phyloP scores from a whole-genome alignment of 2,113 vertebrate species.

The Mormyrus iriodes region DNA sequence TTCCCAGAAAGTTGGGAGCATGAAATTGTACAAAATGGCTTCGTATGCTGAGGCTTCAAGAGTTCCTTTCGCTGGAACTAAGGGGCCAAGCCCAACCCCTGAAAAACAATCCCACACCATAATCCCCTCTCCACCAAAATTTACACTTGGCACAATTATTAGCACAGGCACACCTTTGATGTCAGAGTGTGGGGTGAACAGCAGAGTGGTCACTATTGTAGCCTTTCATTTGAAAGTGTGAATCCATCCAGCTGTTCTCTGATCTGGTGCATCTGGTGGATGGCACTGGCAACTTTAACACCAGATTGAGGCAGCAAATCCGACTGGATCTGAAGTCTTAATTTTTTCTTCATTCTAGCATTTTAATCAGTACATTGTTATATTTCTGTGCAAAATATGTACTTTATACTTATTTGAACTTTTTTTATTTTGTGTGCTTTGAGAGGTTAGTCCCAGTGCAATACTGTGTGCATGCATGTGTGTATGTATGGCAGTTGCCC shows the following conservation, averaged over 20 bases:
- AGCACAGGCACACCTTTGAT: no score
- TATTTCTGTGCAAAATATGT: neutral
- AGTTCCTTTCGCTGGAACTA: no score
- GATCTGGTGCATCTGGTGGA: slow-evolving; percentile 15
- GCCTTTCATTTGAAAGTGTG: slow-evolving; percentile 51
- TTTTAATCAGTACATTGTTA: neutral
- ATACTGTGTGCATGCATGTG: neutral
- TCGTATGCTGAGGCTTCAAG: no score
- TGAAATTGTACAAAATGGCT: no score
- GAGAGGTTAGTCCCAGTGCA: neutral
- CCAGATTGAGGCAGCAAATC: neutral
- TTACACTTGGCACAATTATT: no score
- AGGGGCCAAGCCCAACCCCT: no score
- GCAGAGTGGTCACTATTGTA: slow-evolving; percentile 41
- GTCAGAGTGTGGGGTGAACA: slow-evolving; percentile 28
- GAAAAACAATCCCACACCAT: no score
- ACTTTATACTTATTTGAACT: neutral
- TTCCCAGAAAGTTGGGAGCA: no score
- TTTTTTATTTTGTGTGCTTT: neutral
- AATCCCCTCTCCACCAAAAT: no score
- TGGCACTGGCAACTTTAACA: neutral
- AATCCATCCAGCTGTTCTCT: slow-evolving; percentile 47
- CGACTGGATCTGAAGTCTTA: neutral
- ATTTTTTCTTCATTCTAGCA: neutral
- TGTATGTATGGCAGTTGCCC: neutral